Base-by-base conservation (phyloP, 2,888 invertebrate genomes). In the Miltochrista miniata region DNA sequence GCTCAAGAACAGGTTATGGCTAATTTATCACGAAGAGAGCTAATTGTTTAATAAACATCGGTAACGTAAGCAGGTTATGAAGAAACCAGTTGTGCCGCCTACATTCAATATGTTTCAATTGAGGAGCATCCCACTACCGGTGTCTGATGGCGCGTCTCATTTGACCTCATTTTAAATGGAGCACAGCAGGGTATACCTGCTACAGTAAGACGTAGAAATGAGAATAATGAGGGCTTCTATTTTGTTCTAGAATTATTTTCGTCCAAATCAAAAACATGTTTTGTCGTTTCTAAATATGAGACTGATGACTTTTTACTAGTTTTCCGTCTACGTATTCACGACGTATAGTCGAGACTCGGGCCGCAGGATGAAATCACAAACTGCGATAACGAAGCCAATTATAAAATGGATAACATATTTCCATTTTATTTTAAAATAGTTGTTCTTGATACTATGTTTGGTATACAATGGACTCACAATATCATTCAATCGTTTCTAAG, bases 151-250 rank as follows among this genome's bases (percentile, higher is more conserved):
- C 75, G 74, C 76, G 72, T 68, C 74, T 73, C 74, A 70, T 76
- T 76, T 79, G 83, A 84, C 86, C 86, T 77, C 81, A 76, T 83
- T 87, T 61, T 68, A 66, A 77, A 72, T 70, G 72, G 68, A 72
- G 73, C 76, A 66, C 61, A 56, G 56, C 55, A 48, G 44, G 59
- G 62, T 69, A 72, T 79, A 82, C 83, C 81, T 81, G 78, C 64
- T 66, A 57, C 57, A 41, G 43, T 51, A 46, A 53, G 54, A 56
- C 48, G 18, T 5, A 53, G 43, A 18, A 60, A 30, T 33, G 43
- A 57, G 59, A 56, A 53, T 52, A 40, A 43, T 18, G 13, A 42
- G 50, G 10, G 31, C 30, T 18, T 37, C 13, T 43, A 44, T 52
- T 42, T 51, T 43, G 45, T 31, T 15, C 33, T 31, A 38, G 44